These are phyloP conservation scores for Botrylloides violaceus DNA, from an alignment of 23 tunicate species.

Conservation along the genomic window DNA sequence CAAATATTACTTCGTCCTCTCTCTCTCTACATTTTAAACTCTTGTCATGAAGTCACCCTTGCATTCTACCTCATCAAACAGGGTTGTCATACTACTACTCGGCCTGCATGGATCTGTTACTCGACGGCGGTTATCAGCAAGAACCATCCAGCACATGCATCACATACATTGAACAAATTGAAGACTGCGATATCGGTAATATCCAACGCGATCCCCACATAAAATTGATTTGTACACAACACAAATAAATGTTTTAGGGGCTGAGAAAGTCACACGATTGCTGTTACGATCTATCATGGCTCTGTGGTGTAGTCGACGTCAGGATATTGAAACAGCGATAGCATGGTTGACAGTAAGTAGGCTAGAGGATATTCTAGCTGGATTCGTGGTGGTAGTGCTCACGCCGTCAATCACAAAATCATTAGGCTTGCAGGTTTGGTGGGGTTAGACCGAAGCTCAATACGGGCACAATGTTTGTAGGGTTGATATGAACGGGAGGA, in stretches of 20 bases:
- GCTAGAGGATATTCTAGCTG: too few relatives aligned
- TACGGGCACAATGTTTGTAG: too few relatives aligned
- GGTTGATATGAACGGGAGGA: too few relatives aligned
- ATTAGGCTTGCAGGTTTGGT: too few relatives aligned
- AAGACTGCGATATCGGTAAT: conserved; percentile 33
- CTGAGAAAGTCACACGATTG: conserved; percentile 24
- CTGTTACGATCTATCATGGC: conserved; percentile 43
- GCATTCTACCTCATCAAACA: neutral
- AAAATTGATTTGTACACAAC: too few relatives aligned
- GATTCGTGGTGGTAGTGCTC: too few relatives aligned
- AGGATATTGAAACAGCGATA: conserved; percentile 22
- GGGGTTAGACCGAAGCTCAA: too few relatives aligned
- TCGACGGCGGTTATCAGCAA: conserved; percentile 44
- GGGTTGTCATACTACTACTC: conserved; percentile 30
- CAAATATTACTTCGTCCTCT: neutral
- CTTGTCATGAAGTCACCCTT: too few relatives aligned
- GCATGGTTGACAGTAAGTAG: conserved; percentile 30
- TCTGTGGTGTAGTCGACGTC: conserved; percentile 54
- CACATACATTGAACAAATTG: conserved; percentile 28
- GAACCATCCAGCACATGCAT: conserved; percentile 27
- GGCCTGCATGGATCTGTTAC: conserved; percentile 48
- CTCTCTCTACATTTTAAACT: too few relatives aligned
- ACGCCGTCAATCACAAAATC: too few relatives aligned
- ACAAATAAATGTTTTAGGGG: too few relatives aligned
- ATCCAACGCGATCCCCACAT: too few relatives aligned